Evolutionary conservation across 2,797 vertebrate genomes (phyloP).

Genomic region (Xiphophorus birchmanni): DNA sequence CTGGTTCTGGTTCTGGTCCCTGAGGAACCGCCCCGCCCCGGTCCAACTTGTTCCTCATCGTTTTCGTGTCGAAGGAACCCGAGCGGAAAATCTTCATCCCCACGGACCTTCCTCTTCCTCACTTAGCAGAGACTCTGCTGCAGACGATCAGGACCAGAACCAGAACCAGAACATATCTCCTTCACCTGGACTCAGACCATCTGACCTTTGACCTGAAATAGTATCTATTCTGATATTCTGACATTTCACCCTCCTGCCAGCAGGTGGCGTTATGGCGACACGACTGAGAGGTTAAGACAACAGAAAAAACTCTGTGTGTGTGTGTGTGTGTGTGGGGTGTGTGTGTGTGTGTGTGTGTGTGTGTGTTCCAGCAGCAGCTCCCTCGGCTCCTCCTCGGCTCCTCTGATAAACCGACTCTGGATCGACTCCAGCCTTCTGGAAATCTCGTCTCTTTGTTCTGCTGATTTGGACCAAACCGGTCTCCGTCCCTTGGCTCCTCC

Average conservation of each 20-base stretch:
- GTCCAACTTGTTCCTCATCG: conserved; percentile 23
- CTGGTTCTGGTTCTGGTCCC: conserved; percentile 19
- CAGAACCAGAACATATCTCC: neutral
- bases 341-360: neutral
- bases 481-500: conserved; percentile 40
- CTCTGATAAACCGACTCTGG: conserved; percentile 47
- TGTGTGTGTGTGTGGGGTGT: too few species aligned
- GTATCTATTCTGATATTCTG: too few species aligned
- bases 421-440: conserved; percentile 24
- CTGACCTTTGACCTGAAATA: too few species aligned
- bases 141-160: neutral
- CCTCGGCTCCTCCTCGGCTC: neutral
- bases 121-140: neutral
- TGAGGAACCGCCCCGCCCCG: conserved; percentile 10
- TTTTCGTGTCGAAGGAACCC: conserved; percentile 43
- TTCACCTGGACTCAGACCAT: neutral
- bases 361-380: conserved; percentile 2
- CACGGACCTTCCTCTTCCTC: conserved; percentile 11
- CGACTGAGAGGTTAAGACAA: too few species aligned
- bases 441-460: conserved; percentile 32
- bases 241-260: too few species aligned
- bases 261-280: too few species aligned
- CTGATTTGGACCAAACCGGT: conserved; percentile 22
- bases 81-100: conserved; percentile 48
- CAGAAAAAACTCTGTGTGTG: too few species aligned